Evolutionary conservation across 2,113 vertebrate genomes (phyloP), one percentile per base, ranked within the genome.

Genomic region (Sprattus sprattus): DNA sequence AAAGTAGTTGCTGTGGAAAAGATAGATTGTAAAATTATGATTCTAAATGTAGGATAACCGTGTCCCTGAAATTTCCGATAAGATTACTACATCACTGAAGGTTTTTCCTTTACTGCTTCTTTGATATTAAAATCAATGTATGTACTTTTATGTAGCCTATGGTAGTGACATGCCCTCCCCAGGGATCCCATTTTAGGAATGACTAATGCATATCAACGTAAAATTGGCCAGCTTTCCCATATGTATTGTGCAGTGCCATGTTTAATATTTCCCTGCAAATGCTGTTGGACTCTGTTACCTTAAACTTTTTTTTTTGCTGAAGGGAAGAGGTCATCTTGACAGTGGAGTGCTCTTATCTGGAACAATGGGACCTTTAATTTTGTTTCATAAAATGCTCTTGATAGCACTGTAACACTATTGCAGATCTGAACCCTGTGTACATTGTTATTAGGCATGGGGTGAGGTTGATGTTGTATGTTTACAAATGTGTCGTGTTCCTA

Each of bases 1-100:
- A 88, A 88, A 88, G 85, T 88, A 89, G 75, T 89, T 85, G 80
- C 87, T 46, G 83, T 90, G 86, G 84, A 91, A 32, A 82, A 86
- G 71, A 78, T 39, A 78, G 39, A 28, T 39, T 86, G 81, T 87
- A 85, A 88, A 88, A 49, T 84, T 81, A 85, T 82, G 82, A 45
- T 78, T 85, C 83, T 88, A 89, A 82, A 90, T 89, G 81, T 91
- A 89, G 83, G 87, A 89, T 80, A 67, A 86, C 81, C 32, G 39
- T 32, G 71, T 78, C 83, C 44, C 45, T 86, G 45, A 52, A 85
- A 47, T 82, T 46, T 82, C 60, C 85, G 16, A 80, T 82, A 86
- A 89, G 89, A 85, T 82, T 83, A 87, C 88, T 88, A 82, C 80
- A 83, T 67, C 80, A 90, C 50, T 83, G 80, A 91, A 85, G 88